Evolutionary conservation across 2,797 vertebrate species (phyloP), one percentile per base, ranked within the genome.

Genomic region (Poecilia picta): DNA sequence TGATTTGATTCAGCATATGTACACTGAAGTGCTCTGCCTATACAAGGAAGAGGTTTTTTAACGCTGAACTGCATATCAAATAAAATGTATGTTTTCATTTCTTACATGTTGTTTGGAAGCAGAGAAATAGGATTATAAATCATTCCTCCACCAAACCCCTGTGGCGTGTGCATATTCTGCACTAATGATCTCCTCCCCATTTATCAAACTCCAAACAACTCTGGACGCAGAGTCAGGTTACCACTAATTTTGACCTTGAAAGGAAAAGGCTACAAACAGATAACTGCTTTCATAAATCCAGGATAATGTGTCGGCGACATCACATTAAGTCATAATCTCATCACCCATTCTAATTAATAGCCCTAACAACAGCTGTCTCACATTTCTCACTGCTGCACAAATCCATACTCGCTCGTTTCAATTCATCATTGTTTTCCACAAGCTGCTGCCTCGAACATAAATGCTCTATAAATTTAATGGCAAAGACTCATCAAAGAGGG

Each of bases 331-430:
- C 79, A 85, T 64, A 81, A 39, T 57, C 76, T 83, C 74, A 55
- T 81, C 83, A 72, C 31, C 78, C 71, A 66, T 76, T 83, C 75
- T 80, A 89, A 93, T 92, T 90, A 90, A 83, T 72, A 59, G 55
- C 57, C 36, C 87, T 81, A 85, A 91, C 83, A 88, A 87, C 39
- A 80, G 31, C 75, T 0, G 16, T 55, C 72, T 73, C 81, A 72
- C 81, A 73, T 83, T 85, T 84, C 76, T 85, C 82, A 70, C 72
- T 72, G 46, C 68, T 51, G 74, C 74, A 43, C 47, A 59, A 78
- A 90, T 91, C 89, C 81, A 93, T 92, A 90, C 55, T 78, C 41
- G 0, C 81, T 89, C 81, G 84, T 93, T 85, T 90, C 85, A 80
- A 93, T 87, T 89, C 80, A 90, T 89, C 73, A 86, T 74, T 20